These are phyloP conservation scores for Proterorhinus semilunaris DNA, from an alignment of 2,113 vertebrate species.

Conservation along the genomic window DNA sequence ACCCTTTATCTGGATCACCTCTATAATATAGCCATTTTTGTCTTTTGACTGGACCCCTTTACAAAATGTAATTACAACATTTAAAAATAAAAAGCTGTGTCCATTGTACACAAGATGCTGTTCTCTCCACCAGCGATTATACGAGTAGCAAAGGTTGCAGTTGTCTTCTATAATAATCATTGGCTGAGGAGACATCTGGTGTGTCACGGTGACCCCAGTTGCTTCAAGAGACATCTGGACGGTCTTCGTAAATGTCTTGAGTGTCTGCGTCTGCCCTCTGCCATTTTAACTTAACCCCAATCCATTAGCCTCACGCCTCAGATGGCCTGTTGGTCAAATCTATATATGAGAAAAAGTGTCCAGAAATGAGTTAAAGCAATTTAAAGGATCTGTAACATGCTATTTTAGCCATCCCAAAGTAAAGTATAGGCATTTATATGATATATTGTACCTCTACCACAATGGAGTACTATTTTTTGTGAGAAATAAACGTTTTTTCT, in stretches of 20 bases:
- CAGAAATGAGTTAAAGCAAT: background rate
- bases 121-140: background rate
- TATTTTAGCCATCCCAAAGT: no score
- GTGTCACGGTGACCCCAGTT: conserved; percentile 36
- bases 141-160: conserved; percentile 23
- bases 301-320: background rate
- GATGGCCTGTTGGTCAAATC: background rate
- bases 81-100: no score
- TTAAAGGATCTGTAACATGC: background rate
- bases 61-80: no score
- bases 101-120: no score
- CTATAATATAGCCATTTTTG: no score
- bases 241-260: conserved; percentile 14
- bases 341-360: background rate
- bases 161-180: conserved; percentile 49
- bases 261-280: conserved; percentile 12
- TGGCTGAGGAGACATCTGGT: conserved; percentile 37
- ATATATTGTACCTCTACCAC: no score
- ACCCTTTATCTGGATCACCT: no score
- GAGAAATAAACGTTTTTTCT: no score
- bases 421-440: no score
- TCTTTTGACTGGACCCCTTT: no score
- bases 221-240: conserved; percentile 33
- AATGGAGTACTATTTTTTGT: no score
- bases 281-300: conserved; percentile 35